Percentiles rank a stretch among this genome's conserved stretches.
These are phyloP conservation scores for Fratercula arctica DNA, from an alignment of 2,797 vertebrate species.

Conservation along the genomic window DNA sequence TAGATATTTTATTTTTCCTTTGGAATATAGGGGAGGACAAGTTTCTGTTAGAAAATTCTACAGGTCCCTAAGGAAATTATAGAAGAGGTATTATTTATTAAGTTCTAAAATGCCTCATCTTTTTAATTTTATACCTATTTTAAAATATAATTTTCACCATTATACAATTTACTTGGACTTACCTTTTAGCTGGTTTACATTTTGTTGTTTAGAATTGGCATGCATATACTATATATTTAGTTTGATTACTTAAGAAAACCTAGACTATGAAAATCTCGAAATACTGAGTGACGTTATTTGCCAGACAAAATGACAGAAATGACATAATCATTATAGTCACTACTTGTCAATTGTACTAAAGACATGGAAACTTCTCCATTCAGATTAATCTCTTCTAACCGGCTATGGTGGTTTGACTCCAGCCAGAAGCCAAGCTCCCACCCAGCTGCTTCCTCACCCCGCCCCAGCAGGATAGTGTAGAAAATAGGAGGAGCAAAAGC, in stretches of 20 bases:
- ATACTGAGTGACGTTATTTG: not conserved
- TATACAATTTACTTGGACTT: not conserved
- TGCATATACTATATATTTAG: not conserved
- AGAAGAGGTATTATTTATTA: not conserved
- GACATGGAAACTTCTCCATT: not conserved
- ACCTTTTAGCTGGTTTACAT: not conserved
- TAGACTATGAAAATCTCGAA: not conserved
- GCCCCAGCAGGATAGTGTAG: not conserved
- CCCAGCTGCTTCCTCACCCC: not conserved
- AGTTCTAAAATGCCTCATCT: not conserved
- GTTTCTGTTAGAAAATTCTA: not conserved
- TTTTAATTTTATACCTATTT: not conserved
- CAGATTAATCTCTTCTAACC: not conserved
- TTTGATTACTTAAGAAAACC: not conserved
- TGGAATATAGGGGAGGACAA: not conserved
- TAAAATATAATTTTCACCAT: not conserved
- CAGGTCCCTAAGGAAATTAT: not conserved
- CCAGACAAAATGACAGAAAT: not conserved
- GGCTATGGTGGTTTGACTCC: not conserved
- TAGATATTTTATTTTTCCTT: not conserved
- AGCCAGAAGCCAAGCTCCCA: not conserved
- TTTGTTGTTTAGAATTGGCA: not conserved
- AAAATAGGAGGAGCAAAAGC: not conserved
- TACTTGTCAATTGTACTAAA: not conserved
- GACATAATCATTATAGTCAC: not conserved